These are phyloP conservation scores for Meriones unguiculatus DNA, from an alignment of 2,113 vertebrate genomes.

Conservation along the genomic window DNA sequence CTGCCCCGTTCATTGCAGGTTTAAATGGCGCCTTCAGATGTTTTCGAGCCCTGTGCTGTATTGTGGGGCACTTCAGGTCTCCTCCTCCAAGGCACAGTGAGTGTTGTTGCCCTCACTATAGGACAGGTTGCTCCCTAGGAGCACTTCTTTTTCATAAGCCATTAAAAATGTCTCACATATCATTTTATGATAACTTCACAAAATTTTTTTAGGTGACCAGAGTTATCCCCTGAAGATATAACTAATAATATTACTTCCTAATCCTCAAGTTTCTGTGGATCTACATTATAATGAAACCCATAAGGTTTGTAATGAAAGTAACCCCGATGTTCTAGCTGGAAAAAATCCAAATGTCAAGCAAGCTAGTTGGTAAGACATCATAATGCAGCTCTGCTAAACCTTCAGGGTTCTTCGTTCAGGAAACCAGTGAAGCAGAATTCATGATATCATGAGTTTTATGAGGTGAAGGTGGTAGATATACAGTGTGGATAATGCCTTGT, in stretches of 20 bases:
- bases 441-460: slow-evolving; percentile 21
- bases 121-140: slow-evolving; percentile 32
- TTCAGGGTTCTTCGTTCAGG: slow-evolving; percentile 1
- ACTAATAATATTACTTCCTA: slow-evolving; percentile 75
- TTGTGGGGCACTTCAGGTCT: slow-evolving; percentile 47
- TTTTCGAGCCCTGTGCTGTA: slow-evolving; percentile 38
- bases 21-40: not conserved
- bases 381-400: not conserved
- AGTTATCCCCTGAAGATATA: slow-evolving; percentile 64
- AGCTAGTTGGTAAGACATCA: not conserved
- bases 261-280: slow-evolving; percentile 70
- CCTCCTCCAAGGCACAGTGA: slow-evolving; percentile 27
- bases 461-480: not conserved
- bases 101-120: slow-evolving; percentile 4
- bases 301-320: slow-evolving; percentile 67
- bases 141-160: slow-evolving; percentile 66
- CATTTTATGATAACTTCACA: slow-evolving; percentile 77
- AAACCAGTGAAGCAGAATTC: not conserved
- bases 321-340: not conserved
- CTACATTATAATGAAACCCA: slow-evolving; percentile 42
- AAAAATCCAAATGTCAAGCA: slow-evolving; percentile 50
- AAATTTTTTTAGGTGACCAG: slow-evolving; percentile 64
- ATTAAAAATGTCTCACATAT: slow-evolving; percentile 71
- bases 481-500: not conserved
- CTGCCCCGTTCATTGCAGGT: not conserved